Evolutionary conservation across 2,113 vertebrate genomes (phyloP).

Genomic region (Leucosticte australis): DNA sequence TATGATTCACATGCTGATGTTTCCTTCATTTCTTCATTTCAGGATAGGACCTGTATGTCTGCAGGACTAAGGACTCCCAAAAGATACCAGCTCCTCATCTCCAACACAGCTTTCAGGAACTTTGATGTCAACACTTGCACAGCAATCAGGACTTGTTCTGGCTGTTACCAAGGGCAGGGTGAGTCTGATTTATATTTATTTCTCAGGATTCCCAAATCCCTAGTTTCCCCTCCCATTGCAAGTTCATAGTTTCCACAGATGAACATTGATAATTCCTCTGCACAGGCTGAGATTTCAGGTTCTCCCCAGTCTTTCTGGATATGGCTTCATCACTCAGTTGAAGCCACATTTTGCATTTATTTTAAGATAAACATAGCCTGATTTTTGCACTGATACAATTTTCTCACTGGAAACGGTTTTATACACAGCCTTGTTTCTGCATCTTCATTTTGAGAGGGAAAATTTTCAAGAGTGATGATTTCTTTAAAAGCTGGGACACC

Average conservation of each 20-base stretch:
- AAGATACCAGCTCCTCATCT: slow-evolving; percentile 64
- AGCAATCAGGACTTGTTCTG: slow-evolving; percentile 73
- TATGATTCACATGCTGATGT: not conserved
- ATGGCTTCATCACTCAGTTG: not conserved
- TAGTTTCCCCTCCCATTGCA: not conserved
- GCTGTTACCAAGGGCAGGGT: slow-evolving; percentile 75
- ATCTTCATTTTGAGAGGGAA: not conserved
- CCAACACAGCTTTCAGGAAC: slow-evolving; percentile 70
- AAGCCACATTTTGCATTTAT: fast-evolving
- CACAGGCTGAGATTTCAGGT: not conserved
- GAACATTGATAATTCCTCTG: not conserved
- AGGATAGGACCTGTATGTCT: slow-evolving; percentile 67
- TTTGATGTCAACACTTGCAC: slow-evolving; percentile 66
- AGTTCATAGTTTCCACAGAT: not conserved
- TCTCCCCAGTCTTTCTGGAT: not conserved
- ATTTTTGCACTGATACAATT: not conserved
- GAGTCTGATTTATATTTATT: not conserved
- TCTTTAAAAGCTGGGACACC: not conserved
- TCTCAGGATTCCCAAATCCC: not conserved
- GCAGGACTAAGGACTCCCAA: slow-evolving; percentile 71
- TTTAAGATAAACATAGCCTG: not conserved
- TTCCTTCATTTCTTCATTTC: not conserved
- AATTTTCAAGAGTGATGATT: not conserved
- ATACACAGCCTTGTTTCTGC: not conserved
- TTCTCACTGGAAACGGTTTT: not conserved